Conservation (phyloP, 2,113 vertebrate genomes). For the Otis tarda region DNA sequence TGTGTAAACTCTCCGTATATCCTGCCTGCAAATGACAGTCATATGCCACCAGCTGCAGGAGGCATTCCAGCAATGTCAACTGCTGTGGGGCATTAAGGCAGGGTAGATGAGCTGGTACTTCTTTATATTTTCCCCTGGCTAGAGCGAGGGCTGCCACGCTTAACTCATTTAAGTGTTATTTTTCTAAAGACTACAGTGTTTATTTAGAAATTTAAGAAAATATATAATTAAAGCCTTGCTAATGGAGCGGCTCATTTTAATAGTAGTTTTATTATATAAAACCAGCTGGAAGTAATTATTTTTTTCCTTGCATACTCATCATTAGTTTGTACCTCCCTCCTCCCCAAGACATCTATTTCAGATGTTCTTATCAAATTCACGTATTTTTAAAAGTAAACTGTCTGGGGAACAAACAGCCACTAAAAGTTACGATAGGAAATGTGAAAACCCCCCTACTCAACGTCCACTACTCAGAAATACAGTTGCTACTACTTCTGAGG, state of each 20-base stretch:
- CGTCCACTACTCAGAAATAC: not conserved
- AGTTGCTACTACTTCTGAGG: conserved; percentile 3
- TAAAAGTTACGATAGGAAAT: conserved; percentile 39
- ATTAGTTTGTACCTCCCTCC: conserved; percentile 55
- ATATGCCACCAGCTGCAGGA: conserved; percentile 82
- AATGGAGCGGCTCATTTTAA: conserved; percentile 71
- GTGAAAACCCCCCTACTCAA: not conserved
- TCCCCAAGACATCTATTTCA: conserved; percentile 45
- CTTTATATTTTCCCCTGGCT: conserved; percentile 75
- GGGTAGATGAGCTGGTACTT: conserved; percentile 61
- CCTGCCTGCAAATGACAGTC: conserved; percentile 73
- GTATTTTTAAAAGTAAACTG: conserved; percentile 42
- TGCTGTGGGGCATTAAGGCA: conserved; percentile 65
- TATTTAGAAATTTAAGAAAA: conserved; percentile 55
- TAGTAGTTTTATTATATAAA: conserved; percentile 74
- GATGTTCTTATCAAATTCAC: conserved; percentile 48
- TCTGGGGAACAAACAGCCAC: conserved; percentile 50
- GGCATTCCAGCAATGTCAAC: conserved; percentile 77
- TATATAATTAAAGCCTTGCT: conserved; percentile 62
- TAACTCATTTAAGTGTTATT: conserved; percentile 38
- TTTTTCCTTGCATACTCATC: conserved; percentile 58
- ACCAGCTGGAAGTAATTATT: conserved; percentile 74
- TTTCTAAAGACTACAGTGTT: conserved; percentile 24
- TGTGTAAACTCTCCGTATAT: conserved; percentile 56
- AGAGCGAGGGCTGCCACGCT: conserved; percentile 72